phyloP scores from a whole-genome alignment of 1,140 invertebrate species.

The Drosophila auraria region DNA sequence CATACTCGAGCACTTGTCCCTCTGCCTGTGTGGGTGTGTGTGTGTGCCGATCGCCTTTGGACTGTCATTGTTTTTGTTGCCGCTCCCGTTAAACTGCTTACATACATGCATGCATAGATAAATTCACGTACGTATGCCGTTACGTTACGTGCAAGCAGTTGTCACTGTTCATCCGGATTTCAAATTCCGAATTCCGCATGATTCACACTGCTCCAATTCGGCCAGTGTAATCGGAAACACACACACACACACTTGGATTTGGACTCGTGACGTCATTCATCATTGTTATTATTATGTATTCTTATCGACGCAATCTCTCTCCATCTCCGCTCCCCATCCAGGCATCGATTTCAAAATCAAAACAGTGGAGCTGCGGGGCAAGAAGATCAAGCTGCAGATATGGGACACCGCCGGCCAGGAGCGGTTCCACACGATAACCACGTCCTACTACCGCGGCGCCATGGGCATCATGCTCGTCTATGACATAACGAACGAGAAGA shows the following conservation, averaged over 20 bases:
- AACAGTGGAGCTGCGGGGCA: slow-evolving; percentile 98
- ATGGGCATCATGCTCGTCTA: slow-evolving; percentile 99
- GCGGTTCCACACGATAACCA: slow-evolving; percentile 98
- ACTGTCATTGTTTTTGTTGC: slow-evolving; percentile 36
- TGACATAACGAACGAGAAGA: slow-evolving; percentile 99
- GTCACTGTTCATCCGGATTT: slow-evolving; percentile 8
- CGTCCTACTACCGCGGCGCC: slow-evolving; percentile 98
- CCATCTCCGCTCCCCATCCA: slow-evolving; percentile 82
- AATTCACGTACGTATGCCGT: slow-evolving; percentile 52
- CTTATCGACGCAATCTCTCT: neutral
- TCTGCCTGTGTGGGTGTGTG: slow-evolving; percentile 10
- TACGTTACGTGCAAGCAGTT: slow-evolving; percentile 44
- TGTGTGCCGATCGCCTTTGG: slow-evolving; percentile 43
- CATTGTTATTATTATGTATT: slow-evolving; percentile 12
- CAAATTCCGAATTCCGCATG: slow-evolving; percentile 9
- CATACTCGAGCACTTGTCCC: slow-evolving; percentile 3
- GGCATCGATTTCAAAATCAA: slow-evolving; percentile 99
- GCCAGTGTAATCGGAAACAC: slow-evolving; percentile 13
- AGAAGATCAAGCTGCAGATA: slow-evolving; percentile 99
- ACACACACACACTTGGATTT: neutral
- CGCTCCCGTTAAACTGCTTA: neutral
- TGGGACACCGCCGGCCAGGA: slow-evolving; percentile 95
- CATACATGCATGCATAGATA: slow-evolving; percentile 37
- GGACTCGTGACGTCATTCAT: slow-evolving; percentile 53
- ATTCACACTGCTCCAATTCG: slow-evolving; percentile 14